Conservation (phyloP, 2,113 vertebrate species). For the Pseudorectes ferrugineus region DNA sequence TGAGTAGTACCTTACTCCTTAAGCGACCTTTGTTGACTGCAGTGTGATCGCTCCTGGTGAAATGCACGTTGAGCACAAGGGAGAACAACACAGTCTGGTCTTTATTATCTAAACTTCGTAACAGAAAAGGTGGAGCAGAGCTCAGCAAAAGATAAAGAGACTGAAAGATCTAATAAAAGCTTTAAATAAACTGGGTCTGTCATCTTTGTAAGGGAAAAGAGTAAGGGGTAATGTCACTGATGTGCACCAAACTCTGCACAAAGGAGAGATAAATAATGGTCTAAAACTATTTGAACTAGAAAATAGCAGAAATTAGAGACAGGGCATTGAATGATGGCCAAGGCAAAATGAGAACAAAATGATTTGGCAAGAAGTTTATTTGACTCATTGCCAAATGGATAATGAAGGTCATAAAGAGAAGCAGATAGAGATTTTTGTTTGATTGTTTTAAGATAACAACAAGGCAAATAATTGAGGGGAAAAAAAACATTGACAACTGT, state of each 20-base stretch:
- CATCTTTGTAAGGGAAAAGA: constrained; percentile 34
- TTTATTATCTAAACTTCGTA: constrained; percentile 44
- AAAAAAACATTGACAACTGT: background rate
- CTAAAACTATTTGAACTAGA: constrained; percentile 36
- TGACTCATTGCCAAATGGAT: constrained; percentile 31
- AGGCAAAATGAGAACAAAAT: constrained; percentile 52
- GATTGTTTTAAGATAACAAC: background rate
- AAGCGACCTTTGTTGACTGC: constrained; percentile 26
- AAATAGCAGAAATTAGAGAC: background rate
- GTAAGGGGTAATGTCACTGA: constrained; percentile 8
- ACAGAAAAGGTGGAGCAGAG: constrained; percentile 55
- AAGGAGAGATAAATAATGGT: constrained; percentile 23
- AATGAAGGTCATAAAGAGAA: constrained; percentile 13
- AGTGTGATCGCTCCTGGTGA: constrained; percentile 15
- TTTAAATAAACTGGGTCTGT: constrained; percentile 59
- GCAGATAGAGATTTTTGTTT: constrained; percentile 3
- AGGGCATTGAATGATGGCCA: constrained; percentile 40
- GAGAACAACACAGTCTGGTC: constrained; percentile 45
- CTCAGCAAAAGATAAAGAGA: constrained; percentile 60
- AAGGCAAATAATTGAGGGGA: constrained; percentile 1
- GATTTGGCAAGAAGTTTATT: constrained; percentile 38
- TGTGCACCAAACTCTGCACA: constrained; percentile 11
- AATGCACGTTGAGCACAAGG: constrained; percentile 26
- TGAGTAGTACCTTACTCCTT: constrained; percentile 33
- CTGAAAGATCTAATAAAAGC: constrained; percentile 59